Evolutionary conservation across 2,888 invertebrate species (phyloP).

Genomic region (Onthophagus sagittarius): DNA sequence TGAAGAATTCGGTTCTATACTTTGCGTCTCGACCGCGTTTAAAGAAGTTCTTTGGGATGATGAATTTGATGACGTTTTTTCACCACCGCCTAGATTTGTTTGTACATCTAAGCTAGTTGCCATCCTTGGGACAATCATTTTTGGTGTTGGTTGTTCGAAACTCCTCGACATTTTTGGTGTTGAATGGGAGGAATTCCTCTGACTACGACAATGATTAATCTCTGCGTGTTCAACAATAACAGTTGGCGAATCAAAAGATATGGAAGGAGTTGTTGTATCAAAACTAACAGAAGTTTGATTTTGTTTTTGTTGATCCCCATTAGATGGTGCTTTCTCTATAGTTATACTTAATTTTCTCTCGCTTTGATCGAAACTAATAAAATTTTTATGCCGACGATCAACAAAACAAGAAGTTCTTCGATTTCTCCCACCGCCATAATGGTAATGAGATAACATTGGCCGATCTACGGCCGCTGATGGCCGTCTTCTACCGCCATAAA

Average conservation of each 20-base stretch:
- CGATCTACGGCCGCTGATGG: slow-evolving; percentile 43
- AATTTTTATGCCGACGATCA: slow-evolving; percentile 41
- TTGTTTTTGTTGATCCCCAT: slow-evolving; percentile 21
- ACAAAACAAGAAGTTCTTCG: slow-evolving; percentile 45
- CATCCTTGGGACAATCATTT: slow-evolving; percentile 40
- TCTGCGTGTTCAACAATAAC: slow-evolving; percentile 29
- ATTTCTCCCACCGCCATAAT: slow-evolving; percentile 30
- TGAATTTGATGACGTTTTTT: slow-evolving; percentile 20
- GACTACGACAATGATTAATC: slow-evolving; percentile 21
- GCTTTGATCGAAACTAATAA: slow-evolving; percentile 45
- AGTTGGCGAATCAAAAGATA: slow-evolving; percentile 29
- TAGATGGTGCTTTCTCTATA: slow-evolving; percentile 34
- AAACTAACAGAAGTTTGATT: slow-evolving; percentile 28
- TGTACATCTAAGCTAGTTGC: slow-evolving; percentile 41
- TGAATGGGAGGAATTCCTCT: slow-evolving; percentile 14
- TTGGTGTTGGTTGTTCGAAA: slow-evolving; percentile 42
- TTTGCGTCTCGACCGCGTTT: slow-evolving; percentile 35
- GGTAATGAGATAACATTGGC: slow-evolving; percentile 34
- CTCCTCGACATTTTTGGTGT: slow-evolving; percentile 41
- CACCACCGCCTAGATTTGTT: slow-evolving; percentile 11
- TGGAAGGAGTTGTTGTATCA: slow-evolving; percentile 24
- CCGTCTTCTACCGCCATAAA: slow-evolving; percentile 32
- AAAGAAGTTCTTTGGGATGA: slow-evolving; percentile 24
- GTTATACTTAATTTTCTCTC: slow-evolving; percentile 38
- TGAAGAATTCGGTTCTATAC: slow-evolving; percentile 36